phyloP scores from a whole-genome alignment of 1,140 invertebrate genomes.

The Papilio dardanus region DNA sequence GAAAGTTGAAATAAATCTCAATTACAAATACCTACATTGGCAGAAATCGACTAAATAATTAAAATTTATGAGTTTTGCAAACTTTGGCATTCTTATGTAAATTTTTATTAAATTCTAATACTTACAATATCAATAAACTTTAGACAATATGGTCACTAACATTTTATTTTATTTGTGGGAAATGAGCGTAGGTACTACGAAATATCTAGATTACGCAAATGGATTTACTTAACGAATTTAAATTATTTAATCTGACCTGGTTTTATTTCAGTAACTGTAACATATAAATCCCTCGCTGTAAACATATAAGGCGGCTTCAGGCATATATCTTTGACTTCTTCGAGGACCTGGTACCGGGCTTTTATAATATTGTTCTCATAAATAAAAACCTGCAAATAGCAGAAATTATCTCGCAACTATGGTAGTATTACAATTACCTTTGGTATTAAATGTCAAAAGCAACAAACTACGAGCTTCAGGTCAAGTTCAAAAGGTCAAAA shows the following conservation, averaged over 20 bases:
- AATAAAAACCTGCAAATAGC: conserved; percentile 60
- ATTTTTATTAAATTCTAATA: conserved; percentile 5
- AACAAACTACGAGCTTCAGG: too few relatives aligned
- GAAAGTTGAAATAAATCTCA: not conserved
- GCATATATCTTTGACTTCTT: conserved; percentile 72
- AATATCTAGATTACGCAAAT: not conserved
- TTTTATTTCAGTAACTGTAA: conserved; percentile 75
- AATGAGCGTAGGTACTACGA: not conserved
- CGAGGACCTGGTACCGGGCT: conserved; percentile 70
- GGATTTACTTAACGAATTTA: not conserved
- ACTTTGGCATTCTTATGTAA: conserved; percentile 16
- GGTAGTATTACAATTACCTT: too few relatives aligned
- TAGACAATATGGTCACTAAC: not conserved
- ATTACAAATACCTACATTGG: not conserved
- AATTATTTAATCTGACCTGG: conserved; percentile 46
- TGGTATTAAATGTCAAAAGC: too few relatives aligned
- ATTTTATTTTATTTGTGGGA: not conserved
- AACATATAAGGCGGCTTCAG: conserved; percentile 66
- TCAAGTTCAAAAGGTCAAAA: too few relatives aligned
- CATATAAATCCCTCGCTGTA: conserved; percentile 72
- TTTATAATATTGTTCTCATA: conserved; percentile 65
- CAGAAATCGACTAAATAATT: conserved; percentile 42
- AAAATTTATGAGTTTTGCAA: conserved; percentile 12
- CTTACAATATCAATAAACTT: not conserved
- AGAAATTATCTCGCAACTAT: not conserved